phyloP scores from a whole-genome alignment of 2,113 vertebrate genomes.

The Dissostichus mawsoni region DNA sequence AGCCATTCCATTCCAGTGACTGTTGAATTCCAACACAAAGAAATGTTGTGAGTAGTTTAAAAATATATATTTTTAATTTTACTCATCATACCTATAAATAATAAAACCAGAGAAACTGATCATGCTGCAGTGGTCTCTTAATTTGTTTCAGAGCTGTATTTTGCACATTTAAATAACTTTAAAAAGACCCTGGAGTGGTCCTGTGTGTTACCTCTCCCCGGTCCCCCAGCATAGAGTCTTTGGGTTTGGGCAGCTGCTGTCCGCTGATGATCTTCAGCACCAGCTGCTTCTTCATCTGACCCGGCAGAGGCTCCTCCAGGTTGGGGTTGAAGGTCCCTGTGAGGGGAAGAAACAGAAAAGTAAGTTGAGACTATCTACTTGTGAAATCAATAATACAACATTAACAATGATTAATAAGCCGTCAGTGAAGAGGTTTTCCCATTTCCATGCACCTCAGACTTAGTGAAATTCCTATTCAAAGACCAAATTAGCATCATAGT shows the following conservation, averaged over 20 bases:
- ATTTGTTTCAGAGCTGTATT: too few relatives aligned
- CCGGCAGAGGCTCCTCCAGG: slow-evolving; percentile 90
- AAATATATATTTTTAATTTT: too few relatives aligned
- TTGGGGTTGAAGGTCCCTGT: slow-evolving; percentile 93
- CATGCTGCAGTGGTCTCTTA: too few relatives aligned
- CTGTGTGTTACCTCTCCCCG: slow-evolving; percentile 90
- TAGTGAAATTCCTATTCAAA: background rate
- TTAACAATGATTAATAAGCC: background rate
- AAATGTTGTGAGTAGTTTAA: too few relatives aligned
- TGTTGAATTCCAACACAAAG: too few relatives aligned
- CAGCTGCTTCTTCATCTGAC: slow-evolving; percentile 93
- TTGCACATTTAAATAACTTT: too few relatives aligned
- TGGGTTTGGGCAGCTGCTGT: slow-evolving; percentile 97
- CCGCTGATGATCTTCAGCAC: slow-evolving; percentile 95
- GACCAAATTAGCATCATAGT: background rate
- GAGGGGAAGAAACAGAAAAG: background rate
- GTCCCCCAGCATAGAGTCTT: slow-evolving; percentile 97
- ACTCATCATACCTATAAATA: too few relatives aligned
- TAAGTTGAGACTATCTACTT: background rate
- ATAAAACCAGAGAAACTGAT: too few relatives aligned
- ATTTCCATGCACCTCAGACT: background rate
- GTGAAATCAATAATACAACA: background rate
- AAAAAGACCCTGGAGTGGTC: background rate
- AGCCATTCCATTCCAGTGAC: too few relatives aligned
- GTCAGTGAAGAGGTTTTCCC: background rate